phyloP scores from a whole-genome alignment of 2,797 vertebrate species.

The Dendrocincla fuliginosa region DNA sequence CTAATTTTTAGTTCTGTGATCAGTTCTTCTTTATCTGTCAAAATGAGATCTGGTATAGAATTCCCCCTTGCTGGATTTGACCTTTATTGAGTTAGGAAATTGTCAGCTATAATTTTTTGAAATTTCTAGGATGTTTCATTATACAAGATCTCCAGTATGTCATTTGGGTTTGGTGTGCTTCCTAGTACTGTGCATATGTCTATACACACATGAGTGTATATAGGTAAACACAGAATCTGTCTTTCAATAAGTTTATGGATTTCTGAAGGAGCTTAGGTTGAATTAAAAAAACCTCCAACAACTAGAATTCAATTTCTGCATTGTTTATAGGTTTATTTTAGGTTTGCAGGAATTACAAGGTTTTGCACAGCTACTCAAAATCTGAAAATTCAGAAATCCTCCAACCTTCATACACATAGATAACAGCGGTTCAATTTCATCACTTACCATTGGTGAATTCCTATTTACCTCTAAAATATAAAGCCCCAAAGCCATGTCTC shows the following conservation, averaged over 20 bases:
- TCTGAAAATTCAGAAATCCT: neutral
- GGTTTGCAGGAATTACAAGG: neutral
- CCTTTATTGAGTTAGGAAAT: constrained; percentile 25
- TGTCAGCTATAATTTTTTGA: neutral
- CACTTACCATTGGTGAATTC: neutral
- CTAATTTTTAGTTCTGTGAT: constrained; percentile 9
- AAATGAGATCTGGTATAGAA: constrained; percentile 2
- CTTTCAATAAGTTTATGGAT: neutral
- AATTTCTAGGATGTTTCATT: neutral
- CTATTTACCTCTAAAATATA: neutral
- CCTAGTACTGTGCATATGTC: neutral
- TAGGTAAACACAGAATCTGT: neutral
- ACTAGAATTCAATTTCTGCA: neutral
- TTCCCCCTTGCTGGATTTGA: neutral
- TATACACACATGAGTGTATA: neutral
- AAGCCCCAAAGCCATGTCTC: neutral
- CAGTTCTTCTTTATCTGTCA: constrained; percentile 9
- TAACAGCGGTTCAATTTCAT: neutral
- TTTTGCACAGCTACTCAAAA: neutral
- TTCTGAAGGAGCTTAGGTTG: neutral
- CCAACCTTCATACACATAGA: neutral
- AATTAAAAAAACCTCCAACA: neutral
- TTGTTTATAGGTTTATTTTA: neutral
- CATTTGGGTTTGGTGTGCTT: neutral
- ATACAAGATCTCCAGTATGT: neutral